Percentiles rank a stretch among this genome's conserved stretches.
Conservation (phyloP, 2,113 vertebrate genomes). For the Archilochus colubris region DNA sequence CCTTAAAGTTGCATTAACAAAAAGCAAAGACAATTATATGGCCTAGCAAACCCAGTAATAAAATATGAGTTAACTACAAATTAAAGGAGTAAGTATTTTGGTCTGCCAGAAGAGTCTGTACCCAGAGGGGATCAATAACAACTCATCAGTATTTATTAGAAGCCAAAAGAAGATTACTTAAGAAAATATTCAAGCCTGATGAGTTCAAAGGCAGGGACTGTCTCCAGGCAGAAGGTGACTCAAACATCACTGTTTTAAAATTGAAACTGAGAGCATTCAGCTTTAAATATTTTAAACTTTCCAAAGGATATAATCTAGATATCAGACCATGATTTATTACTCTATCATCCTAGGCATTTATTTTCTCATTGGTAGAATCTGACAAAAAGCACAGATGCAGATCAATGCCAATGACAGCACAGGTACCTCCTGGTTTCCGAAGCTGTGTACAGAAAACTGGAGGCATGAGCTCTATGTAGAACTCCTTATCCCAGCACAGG, state of each 20-base stretch:
- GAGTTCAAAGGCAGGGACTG: slow-evolving; percentile 14
- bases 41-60: slow-evolving; percentile 28
- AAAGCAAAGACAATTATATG: neutral
- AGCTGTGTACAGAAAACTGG: neutral
- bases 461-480: neutral
- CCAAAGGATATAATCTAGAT: neutral
- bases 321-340: neutral
- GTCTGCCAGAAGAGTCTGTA: slow-evolving; percentile 26
- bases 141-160: slow-evolving; percentile 23
- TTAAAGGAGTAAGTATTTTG: slow-evolving; percentile 30
- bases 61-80: slow-evolving; percentile 40
- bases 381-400: neutral
- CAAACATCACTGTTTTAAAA: neutral
- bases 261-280: fast-evolving
- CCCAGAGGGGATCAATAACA: slow-evolving; percentile 54
- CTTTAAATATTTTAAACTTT: neutral
- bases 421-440: neutral
- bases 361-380: neutral
- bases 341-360: neutral
- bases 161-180: slow-evolving; percentile 1
- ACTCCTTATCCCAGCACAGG: neutral
- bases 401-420: neutral
- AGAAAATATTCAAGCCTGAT: neutral
- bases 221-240: slow-evolving; percentile 41
- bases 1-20: neutral